Conservation (phyloP, 2,888 invertebrate genomes). For the Petrophora chlorosata region DNA sequence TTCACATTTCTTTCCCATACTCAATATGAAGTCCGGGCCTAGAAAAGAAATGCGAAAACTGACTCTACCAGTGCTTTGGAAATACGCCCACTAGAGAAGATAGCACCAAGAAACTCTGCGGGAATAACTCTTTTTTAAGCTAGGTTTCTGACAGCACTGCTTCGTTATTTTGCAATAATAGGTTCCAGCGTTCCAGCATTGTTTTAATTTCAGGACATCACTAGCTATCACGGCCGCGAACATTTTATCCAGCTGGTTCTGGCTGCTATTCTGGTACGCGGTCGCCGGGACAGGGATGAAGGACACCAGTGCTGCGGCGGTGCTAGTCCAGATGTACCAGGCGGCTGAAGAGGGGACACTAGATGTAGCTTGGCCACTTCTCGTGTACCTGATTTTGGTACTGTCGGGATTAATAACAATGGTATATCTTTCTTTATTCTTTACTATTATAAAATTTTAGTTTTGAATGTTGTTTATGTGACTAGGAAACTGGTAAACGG, state of each 20-base stretch:
- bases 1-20: too few species aligned
- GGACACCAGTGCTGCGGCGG: conserved; percentile 52
- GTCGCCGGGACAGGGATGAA: conserved; percentile 45
- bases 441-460: too few species aligned
- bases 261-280: conserved; percentile 62
- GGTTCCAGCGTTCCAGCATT: too few species aligned
- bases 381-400: conserved; percentile 53
- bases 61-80: too few species aligned
- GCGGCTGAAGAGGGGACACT: conserved; percentile 44
- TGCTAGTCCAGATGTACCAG: conserved; percentile 56
- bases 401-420: conserved; percentile 64
- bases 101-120: too few species aligned
- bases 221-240: conserved; percentile 51
- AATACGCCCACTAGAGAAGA: too few species aligned
- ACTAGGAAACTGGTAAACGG: too few species aligned
- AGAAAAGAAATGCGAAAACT: too few species aligned
- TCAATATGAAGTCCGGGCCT: too few species aligned
- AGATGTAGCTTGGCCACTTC: conserved; percentile 53
- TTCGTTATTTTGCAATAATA: too few species aligned
- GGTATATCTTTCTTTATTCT: conserved; percentile 43
- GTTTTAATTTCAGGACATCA: conserved; percentile 55
- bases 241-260: conserved; percentile 56
- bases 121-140: background rate
- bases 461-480: too few species aligned
- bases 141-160: background rate